These are phyloP conservation scores for Amazona vittata DNA, from an alignment of 2,113 vertebrate species.

Conservation along the genomic window DNA sequence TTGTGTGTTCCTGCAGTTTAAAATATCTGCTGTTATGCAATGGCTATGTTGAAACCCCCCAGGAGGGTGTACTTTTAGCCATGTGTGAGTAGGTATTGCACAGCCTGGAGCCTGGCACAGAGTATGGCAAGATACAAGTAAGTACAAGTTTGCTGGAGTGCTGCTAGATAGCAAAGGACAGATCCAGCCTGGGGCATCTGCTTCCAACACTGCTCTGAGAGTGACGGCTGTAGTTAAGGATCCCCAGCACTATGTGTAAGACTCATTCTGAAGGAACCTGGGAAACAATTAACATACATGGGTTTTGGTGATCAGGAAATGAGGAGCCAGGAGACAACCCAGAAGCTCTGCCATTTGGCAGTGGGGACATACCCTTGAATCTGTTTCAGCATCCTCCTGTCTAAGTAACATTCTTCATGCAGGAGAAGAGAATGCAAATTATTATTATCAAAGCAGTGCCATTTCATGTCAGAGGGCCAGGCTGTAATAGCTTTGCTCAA, in stretches of 20 bases:
- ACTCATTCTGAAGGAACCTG: neutral
- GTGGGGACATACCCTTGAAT: too few species aligned
- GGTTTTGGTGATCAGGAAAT: neutral
- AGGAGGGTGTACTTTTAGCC: neutral
- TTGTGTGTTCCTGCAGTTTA: neutral
- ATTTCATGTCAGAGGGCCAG: neutral
- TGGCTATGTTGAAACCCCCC: neutral
- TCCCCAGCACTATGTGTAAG: fast-evolving
- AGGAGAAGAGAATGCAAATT: neutral
- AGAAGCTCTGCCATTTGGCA: neutral
- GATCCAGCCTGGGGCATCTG: neutral
- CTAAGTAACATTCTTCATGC: neutral
- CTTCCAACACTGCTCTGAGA: fast-evolving
- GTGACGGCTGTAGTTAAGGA: neutral
- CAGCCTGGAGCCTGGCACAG: neutral
- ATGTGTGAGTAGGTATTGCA: too few species aligned
- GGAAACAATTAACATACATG: neutral
- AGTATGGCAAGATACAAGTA: neutral
- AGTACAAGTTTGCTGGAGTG: neutral
- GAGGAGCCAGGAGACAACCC: neutral
- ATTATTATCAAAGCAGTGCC: neutral
- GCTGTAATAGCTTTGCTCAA: neutral
- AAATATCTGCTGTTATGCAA: neutral
- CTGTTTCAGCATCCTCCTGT: neutral
- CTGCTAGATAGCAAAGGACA: neutral